These are phyloP conservation scores for Drosophila novamexicana DNA, from an alignment of 1,140 invertebrate species.

Conservation along the genomic window DNA sequence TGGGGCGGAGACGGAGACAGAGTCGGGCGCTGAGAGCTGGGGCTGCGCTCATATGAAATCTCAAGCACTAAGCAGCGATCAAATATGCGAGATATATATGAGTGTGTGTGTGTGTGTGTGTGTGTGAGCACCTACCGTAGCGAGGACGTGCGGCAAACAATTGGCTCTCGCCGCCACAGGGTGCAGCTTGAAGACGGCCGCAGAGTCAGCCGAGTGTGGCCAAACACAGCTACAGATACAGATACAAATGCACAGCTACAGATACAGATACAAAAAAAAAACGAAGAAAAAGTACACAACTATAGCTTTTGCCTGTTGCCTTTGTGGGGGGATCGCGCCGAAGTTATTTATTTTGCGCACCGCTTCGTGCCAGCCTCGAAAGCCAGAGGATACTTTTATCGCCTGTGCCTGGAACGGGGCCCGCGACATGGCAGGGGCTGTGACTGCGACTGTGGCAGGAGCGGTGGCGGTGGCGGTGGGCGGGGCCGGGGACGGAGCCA, in stretches of 20 bases:
- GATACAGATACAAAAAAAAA: not conserved
- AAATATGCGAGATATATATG: slow-evolving; percentile 6
- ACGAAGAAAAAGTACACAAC: not conserved
- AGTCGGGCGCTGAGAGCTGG: slow-evolving; percentile 3
- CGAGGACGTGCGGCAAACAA: slow-evolving; percentile 77
- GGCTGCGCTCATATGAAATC: slow-evolving; percentile 34
- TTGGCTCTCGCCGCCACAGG: slow-evolving; percentile 71
- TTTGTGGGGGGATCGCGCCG: slow-evolving; percentile 59
- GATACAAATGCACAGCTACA: slow-evolving; percentile 12
- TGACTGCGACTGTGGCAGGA: not conserved
- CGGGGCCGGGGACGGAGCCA: slow-evolving; percentile 10
- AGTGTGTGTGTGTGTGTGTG: not conserved
- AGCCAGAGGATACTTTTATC: slow-evolving; percentile 78
- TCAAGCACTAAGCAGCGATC: slow-evolving; percentile 32
- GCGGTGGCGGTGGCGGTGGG: not conserved
- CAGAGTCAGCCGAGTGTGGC: slow-evolving; percentile 77
- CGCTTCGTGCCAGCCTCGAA: slow-evolving; percentile 46
- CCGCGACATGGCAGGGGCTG: not conserved
- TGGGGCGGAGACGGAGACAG: not conserved
- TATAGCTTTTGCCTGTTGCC: slow-evolving; percentile 5
- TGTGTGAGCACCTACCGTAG: slow-evolving; percentile 43
- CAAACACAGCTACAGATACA: slow-evolving; percentile 40
- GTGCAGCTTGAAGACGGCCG: slow-evolving; percentile 56
- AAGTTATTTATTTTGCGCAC: slow-evolving; percentile 77
- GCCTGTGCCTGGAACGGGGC: slow-evolving; percentile 25